Conservation (phyloP, 2,888 invertebrate species). For the Pteria penguin region DNA sequence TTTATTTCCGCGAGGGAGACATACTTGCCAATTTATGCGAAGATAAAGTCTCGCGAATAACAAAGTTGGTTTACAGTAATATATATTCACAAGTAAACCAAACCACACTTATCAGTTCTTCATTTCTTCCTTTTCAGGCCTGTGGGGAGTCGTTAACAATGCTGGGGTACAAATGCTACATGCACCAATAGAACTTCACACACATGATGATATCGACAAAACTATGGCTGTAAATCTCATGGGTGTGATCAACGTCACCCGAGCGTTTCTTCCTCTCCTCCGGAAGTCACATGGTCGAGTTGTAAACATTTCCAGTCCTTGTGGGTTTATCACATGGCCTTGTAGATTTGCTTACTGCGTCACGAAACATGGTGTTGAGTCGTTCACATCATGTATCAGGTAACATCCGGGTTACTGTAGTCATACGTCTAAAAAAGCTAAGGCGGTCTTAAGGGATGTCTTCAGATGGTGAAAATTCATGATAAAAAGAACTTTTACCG, state of each 20-base stretch:
- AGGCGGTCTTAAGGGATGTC: neutral
- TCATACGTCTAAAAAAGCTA: neutral
- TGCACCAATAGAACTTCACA: conserved; percentile 73
- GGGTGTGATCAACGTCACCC: conserved; percentile 67
- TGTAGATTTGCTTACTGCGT: conserved; percentile 52
- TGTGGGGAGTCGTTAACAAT: conserved; percentile 63
- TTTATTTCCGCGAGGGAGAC: too few species aligned
- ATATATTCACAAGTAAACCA: too few species aligned
- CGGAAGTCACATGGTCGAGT: conserved; percentile 54
- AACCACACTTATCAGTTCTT: too few species aligned
- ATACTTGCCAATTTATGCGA: too few species aligned
- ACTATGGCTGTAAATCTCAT: conserved; percentile 65
- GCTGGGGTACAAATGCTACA: conserved; percentile 55
- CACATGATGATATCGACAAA: conserved; percentile 66
- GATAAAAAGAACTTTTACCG: too few species aligned
- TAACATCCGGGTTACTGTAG: conserved; percentile 1
- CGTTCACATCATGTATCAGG: conserved; percentile 57
- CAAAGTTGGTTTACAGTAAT: too few species aligned
- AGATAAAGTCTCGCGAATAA: too few species aligned
- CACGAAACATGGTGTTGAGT: conserved; percentile 56
- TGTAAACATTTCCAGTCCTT: conserved; percentile 54
- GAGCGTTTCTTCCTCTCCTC: conserved; percentile 56
- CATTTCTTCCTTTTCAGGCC: conserved; percentile 39
- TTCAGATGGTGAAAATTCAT: neutral
- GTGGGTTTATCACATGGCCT: conserved; percentile 48